phyloP scores from a whole-genome alignment of 1,140 invertebrate species.

The Aphidius gifuensis region DNA sequence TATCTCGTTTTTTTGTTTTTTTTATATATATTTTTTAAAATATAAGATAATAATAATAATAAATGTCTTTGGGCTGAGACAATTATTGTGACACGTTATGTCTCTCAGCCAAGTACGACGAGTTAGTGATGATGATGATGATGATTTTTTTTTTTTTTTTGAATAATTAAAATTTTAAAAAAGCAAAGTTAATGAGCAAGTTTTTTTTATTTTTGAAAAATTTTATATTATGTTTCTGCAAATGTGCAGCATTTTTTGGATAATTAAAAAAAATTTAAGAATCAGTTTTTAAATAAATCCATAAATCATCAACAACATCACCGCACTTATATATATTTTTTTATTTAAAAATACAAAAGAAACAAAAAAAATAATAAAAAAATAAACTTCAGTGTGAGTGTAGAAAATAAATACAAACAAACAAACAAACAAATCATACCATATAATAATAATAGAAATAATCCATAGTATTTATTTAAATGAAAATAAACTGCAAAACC shows the following conservation, averaged over 20 bases:
- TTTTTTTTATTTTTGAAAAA: conserved; percentile 13
- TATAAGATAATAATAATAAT: too few relatives aligned
- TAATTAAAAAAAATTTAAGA: neutral
- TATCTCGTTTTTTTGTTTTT: conserved; percentile 13
- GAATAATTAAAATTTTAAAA: conserved; percentile 23
- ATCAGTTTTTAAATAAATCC: neutral
- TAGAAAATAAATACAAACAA: too few relatives aligned
- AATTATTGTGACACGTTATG: neutral
- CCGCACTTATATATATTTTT: too few relatives aligned
- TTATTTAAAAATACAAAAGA: too few relatives aligned
- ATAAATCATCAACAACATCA: neutral
- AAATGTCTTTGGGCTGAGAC: neutral
- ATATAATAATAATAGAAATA: too few relatives aligned
- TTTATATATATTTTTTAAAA: neutral
- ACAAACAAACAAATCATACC: too few relatives aligned
- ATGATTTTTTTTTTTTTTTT: conserved; percentile 25
- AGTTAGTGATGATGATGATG: conserved; percentile 7
- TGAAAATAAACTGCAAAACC: too few relatives aligned
- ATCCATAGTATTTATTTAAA: too few relatives aligned
- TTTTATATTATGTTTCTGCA: conserved; percentile 62
- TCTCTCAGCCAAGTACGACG: conserved; percentile 1
- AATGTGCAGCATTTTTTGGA: conserved; percentile 57
- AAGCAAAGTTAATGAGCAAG: neutral
- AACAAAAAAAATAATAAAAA: too few relatives aligned
- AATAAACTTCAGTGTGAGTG: too few relatives aligned